phyloP scores from a whole-genome alignment of 2,888 invertebrate genomes.

The Drosophila mettleri region DNA sequence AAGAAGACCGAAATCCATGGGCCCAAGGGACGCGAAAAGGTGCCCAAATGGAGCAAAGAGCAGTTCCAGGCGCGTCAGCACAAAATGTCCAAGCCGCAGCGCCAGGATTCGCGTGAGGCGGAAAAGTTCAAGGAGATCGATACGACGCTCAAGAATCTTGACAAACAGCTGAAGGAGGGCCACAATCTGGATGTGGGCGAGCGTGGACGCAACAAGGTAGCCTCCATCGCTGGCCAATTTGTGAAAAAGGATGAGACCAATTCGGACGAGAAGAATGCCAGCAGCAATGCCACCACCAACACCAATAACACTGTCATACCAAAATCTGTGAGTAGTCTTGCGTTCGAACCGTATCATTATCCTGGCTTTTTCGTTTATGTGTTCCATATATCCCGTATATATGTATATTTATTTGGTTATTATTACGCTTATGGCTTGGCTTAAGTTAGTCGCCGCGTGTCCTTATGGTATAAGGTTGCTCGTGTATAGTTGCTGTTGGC shows the following conservation, averaged over 20 bases:
- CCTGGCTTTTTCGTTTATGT: conserved; percentile 27
- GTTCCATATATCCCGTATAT: conserved; percentile 22
- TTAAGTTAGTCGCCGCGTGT: conserved; percentile 34
- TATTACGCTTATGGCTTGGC: conserved; percentile 33
- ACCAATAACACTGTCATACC: conserved; percentile 77
- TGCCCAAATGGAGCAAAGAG: conserved; percentile 96
- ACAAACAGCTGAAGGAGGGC: conserved; percentile 92
- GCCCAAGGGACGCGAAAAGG: conserved; percentile 88
- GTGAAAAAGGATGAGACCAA: conserved; percentile 84
- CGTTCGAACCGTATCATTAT: conserved; percentile 26
- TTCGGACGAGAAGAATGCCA: conserved; percentile 83
- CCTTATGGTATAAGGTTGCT: conserved; percentile 37
- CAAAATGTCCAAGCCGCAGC: conserved; percentile 89
- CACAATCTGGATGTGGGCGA: conserved; percentile 88
- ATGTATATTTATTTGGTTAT: conserved; percentile 10
- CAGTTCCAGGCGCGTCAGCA: conserved; percentile 89
- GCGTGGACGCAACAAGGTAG: conserved; percentile 91
- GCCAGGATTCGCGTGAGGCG: conserved; percentile 86
- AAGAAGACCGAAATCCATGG: conserved; percentile 85
- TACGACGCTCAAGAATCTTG: conserved; percentile 89
- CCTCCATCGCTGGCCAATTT: conserved; percentile 93
- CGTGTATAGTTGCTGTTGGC: conserved; percentile 30
- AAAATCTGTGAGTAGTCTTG: conserved; percentile 85
- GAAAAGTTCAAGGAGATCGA: conserved; percentile 91
- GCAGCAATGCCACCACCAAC: conserved; percentile 69